Base-by-base conservation (phyloP, 2,113 vertebrate species). In the Mohoua ochrocephala region DNA sequence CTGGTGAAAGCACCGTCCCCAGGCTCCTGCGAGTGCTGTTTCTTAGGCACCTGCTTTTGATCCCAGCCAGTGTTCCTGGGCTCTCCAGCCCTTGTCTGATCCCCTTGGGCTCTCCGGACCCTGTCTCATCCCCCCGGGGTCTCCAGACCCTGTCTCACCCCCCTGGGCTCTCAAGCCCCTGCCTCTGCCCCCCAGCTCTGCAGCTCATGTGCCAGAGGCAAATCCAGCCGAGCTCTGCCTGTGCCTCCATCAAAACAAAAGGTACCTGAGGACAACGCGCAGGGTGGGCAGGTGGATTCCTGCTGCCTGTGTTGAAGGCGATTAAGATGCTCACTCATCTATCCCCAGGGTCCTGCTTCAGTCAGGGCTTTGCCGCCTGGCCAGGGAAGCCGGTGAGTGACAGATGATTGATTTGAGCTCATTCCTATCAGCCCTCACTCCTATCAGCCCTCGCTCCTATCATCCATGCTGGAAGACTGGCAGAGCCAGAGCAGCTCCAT, bases 261-360 rank as follows among this genome's bases (percentile, higher is more conserved):
- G n/a, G 37, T 2, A 39, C 31, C 77, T 12, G 52, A 79, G 79
- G 75, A 49, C 5, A 1, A 2, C 9, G 1, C 1, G 0, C 11
- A n/a, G 77, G 73, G 71, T 2, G 64, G 52, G 82, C 49, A n/a
- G 83, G 52, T 24, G 87, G 61, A 15, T 37, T 57, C 61, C 23
- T 41, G 64, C 39, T 28, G 42, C 61, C 53, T 31, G 7, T 14
- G 52, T 75, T 82, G 94, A 37, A 75, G 75, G 83, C 70, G 73
- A 54, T 85, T 49, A 61, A 53, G 65, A 64, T 71, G 56, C 80
- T 92, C 70, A 8, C 45, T 71, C 24, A 5, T 33, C 47, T 49
- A 31, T 74, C 60, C 83, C 65, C 17, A 0, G 65, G 65, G 65
- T 50, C 70, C 37, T 68, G 53, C 67, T 52, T 33, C 56, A 56